Conservation (phyloP, 2,888 invertebrate genomes). For the Lacanobia wlatinum region DNA sequence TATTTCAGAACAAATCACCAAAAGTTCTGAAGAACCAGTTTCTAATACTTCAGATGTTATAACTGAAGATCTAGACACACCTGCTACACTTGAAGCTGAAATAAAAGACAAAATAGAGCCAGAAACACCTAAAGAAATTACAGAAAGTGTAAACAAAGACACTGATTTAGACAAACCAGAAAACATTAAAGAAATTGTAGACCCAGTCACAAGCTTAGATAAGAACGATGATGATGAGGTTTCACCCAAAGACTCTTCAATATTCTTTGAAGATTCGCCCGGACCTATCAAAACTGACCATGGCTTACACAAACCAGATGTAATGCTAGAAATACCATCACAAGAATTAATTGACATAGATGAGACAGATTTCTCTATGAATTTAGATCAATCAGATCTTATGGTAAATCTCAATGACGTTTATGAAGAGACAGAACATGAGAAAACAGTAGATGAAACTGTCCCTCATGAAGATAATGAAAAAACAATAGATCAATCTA, state of each 20-base stretch:
- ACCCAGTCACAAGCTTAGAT: conserved; percentile 5
- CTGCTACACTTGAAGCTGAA: neutral
- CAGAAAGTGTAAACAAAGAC: neutral
- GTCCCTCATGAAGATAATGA: neutral
- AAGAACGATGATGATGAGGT: conserved; percentile 13
- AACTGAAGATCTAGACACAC: neutral
- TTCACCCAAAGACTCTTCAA: neutral
- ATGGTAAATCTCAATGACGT: conserved; percentile 38
- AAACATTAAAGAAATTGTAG: conserved; percentile 9
- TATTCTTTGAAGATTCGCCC: conserved; percentile 3
- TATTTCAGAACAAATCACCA: neutral
- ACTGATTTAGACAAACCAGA: conserved; percentile 2
- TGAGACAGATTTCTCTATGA: conserved; percentile 66
- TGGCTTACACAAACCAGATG: conserved; percentile 79
- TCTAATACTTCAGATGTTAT: neutral
- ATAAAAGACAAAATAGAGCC: neutral
- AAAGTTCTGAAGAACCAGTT: neutral
- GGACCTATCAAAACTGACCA: conserved; percentile 66
- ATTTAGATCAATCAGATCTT: conserved; percentile 50
- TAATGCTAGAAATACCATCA: conserved; percentile 84
- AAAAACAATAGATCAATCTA: neutral
- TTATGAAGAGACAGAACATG: neutral
- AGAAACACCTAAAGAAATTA: neutral
- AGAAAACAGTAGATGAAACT: neutral
- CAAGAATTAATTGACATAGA: conserved; percentile 79